These are phyloP conservation scores for Erythrolamprus reginae DNA, from an alignment of 2,113 vertebrate species.

Conservation along the genomic window DNA sequence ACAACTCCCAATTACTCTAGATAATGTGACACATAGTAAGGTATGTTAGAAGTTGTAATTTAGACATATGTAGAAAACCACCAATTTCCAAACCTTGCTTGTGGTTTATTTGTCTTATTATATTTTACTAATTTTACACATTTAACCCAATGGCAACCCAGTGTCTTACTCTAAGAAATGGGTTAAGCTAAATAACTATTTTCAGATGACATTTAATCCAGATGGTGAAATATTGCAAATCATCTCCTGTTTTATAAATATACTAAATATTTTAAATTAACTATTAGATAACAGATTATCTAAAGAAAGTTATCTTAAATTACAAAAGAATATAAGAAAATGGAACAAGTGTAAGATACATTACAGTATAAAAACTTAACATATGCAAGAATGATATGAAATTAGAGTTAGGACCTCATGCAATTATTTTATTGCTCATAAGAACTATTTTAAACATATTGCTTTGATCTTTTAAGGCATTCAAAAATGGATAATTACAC, in stretches of 20 bases:
- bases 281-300: background rate
- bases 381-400: background rate
- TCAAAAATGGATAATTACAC: background rate
- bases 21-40: background rate
- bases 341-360: background rate
- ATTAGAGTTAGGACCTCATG: constrained; percentile 1
- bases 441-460: background rate
- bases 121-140: background rate
- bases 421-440: constrained; percentile 16
- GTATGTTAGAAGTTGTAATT: background rate
- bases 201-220: background rate
- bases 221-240: background rate
- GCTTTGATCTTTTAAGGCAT: background rate
- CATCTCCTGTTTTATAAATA: background rate
- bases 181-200: background rate
- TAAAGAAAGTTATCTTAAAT: background rate
- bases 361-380: background rate
- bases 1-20: background rate
- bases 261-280: background rate
- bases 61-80: background rate
- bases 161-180: background rate
- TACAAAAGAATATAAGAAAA: background rate
- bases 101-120: background rate
- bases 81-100: background rate
- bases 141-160: background rate